Evolutionary conservation across 2,797 vertebrate genomes (phyloP).

Genomic region (Chaenodraco wilsoni): DNA sequence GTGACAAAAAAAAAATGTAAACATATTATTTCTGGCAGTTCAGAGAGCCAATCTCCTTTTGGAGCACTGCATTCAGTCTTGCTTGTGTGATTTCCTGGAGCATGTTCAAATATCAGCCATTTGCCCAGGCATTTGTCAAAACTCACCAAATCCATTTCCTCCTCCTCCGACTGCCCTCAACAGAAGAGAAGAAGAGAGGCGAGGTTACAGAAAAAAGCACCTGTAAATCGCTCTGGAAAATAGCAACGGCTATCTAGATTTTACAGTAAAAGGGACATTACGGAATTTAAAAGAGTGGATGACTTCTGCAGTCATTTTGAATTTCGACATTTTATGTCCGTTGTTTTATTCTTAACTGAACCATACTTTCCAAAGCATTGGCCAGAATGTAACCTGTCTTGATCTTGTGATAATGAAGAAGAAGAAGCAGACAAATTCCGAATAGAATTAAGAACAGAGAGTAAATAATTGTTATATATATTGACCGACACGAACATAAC

Average conservation of each 20-base stretch:
- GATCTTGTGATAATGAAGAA: not conserved
- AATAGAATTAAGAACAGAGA: constrained; percentile 1
- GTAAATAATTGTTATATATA: constrained; percentile 9
- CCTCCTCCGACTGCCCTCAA: constrained; percentile 96
- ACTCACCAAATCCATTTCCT: constrained; percentile 99
- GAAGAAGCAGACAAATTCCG: constrained; percentile 13
- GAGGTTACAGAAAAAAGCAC: constrained; percentile 70
- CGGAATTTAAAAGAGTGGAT: constrained; percentile 29
- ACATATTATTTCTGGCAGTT: constrained; percentile 54
- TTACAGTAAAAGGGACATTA: constrained; percentile 24
- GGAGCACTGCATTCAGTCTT: constrained; percentile 58
- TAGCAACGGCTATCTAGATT: constrained; percentile 27
- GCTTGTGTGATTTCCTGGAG: constrained; percentile 63
- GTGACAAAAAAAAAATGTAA: constrained; percentile 63
- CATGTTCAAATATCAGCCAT: constrained; percentile 71
- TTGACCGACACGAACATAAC: constrained; percentile 14
- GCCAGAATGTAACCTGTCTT: not conserved
- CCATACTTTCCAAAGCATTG: constrained; percentile 10
- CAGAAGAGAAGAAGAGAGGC: constrained; percentile 83
- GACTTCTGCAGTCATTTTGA: constrained; percentile 32
- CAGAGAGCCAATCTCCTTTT: constrained; percentile 53
- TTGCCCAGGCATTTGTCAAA: constrained; percentile 77
- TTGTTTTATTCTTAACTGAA: not conserved
- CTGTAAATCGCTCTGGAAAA: constrained; percentile 40
- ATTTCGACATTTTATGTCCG: constrained; percentile 14